These are phyloP conservation scores for Solenodon paradoxus DNA, from an alignment of 2,113 vertebrate genomes.

Conservation along the genomic window DNA sequence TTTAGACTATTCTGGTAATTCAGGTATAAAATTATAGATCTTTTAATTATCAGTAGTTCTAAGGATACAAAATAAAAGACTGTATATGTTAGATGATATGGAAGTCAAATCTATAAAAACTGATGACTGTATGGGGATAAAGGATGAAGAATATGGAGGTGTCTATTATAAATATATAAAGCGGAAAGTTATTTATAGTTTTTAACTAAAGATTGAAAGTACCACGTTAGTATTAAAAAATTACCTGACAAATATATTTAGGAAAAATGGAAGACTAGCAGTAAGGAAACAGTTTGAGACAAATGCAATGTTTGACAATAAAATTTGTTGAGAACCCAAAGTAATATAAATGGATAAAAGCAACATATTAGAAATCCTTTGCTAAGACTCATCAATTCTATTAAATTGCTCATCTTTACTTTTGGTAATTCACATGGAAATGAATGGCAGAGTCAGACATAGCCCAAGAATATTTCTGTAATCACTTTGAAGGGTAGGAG, in stretches of 20 bases:
- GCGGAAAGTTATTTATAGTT: background rate
- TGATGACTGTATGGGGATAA: background rate
- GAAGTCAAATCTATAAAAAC: background rate
- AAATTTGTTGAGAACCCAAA: background rate
- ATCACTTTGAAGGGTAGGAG: background rate
- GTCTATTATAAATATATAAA: background rate
- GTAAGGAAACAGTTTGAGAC: slow-evolving; percentile 18
- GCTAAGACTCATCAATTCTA: slow-evolving; percentile 22
- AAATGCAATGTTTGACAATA: slow-evolving; percentile 36
- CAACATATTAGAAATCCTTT: background rate
- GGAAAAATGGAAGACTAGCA: background rate
- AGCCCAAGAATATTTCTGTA: background rate
- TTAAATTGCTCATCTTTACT: background rate
- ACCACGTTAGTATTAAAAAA: background rate
- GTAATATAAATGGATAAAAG: slow-evolving; percentile 36
- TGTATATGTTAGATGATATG: background rate
- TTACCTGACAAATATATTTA: background rate
- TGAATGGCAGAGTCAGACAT: background rate
- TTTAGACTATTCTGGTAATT: background rate
- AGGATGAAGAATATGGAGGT: background rate
- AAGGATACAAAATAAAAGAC: background rate
- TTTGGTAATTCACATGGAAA: slow-evolving; percentile 31
- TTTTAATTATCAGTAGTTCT: slow-evolving; percentile 43
- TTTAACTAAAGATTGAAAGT: background rate
- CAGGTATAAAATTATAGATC: slow-evolving; percentile 27